Conservation (phyloP, 1,140 invertebrate species). For the Halictus rubicundus region DNA sequence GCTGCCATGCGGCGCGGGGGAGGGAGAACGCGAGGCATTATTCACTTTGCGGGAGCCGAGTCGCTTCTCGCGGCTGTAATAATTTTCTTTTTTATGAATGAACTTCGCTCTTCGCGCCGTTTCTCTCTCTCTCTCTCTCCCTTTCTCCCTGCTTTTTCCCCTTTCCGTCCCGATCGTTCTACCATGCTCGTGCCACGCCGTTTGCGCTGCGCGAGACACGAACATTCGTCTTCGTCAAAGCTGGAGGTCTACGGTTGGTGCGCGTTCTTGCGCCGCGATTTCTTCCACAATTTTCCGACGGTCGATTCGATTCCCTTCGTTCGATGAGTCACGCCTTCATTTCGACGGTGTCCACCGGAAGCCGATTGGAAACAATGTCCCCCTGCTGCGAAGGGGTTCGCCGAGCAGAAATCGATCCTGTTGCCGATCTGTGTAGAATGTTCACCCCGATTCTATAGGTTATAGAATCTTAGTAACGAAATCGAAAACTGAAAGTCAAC, state of each 20-base stretch:
- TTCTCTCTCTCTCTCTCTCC: neutral
- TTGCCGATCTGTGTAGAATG: neutral
- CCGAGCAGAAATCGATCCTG: neutral
- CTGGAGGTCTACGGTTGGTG: neutral
- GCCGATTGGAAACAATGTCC: neutral
- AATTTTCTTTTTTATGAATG: constrained; percentile 68
- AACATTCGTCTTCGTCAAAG: constrained; percentile 51
- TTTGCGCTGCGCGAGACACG: constrained; percentile 21
- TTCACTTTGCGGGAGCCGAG: constrained; percentile 67
- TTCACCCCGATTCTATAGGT: too few relatives aligned
- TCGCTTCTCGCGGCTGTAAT: constrained; percentile 57
- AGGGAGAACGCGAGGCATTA: constrained; percentile 51
- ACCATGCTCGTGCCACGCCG: constrained; percentile 16
- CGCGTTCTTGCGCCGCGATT: neutral
- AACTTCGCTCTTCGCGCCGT: constrained; percentile 38
- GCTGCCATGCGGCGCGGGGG: constrained; percentile 5
- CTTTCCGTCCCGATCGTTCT: neutral
- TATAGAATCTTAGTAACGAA: too few relatives aligned
- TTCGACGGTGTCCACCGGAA: neutral
- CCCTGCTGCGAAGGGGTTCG: neutral
- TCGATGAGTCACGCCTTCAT: constrained; percentile 1
- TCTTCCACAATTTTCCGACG: constrained; percentile 1
- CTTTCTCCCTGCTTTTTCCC: neutral
- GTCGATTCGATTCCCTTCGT: neutral
- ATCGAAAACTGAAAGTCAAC: too few relatives aligned